Percentiles rank a stretch among this genome's conserved stretches.
phyloP scores from a whole-genome alignment of 2,113 vertebrate species.

The Illadopsis cleaveri region DNA sequence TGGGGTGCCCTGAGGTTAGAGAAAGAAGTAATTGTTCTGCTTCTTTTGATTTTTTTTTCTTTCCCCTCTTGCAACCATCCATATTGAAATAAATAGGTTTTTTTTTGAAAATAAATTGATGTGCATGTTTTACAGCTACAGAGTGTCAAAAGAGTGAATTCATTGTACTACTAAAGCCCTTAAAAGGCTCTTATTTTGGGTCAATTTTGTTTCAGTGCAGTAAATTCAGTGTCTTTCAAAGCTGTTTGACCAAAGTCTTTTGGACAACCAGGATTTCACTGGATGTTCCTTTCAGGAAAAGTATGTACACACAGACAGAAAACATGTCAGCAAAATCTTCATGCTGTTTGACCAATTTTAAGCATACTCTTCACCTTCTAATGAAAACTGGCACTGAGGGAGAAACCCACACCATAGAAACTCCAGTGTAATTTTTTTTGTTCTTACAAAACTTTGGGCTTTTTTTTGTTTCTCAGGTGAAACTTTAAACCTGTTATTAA shows the following conservation, averaged over 20 bases:
- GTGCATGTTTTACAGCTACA: not conserved
- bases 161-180: not conserved
- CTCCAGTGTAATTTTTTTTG: not conserved
- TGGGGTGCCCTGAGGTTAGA: not conserved
- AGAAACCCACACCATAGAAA: rapidly evolving
- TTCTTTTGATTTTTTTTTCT: not conserved
- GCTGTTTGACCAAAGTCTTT: not conserved
- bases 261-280: not conserved
- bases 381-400: not conserved
- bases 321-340: not conserved
- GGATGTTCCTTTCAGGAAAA: not conserved
- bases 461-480: not conserved
- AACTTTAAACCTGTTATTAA: not conserved
- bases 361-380: not conserved
- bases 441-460: not conserved
- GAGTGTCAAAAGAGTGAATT: not conserved
- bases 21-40: not conserved
- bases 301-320: not conserved
- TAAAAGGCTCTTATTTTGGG: not conserved
- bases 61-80: not conserved
- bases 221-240: not conserved
- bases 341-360: not conserved
- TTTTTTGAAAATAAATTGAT: not conserved
- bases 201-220: not conserved
- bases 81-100: not conserved